phyloP scores from a whole-genome alignment of 2,797 vertebrate species.

The Lophius americanus region DNA sequence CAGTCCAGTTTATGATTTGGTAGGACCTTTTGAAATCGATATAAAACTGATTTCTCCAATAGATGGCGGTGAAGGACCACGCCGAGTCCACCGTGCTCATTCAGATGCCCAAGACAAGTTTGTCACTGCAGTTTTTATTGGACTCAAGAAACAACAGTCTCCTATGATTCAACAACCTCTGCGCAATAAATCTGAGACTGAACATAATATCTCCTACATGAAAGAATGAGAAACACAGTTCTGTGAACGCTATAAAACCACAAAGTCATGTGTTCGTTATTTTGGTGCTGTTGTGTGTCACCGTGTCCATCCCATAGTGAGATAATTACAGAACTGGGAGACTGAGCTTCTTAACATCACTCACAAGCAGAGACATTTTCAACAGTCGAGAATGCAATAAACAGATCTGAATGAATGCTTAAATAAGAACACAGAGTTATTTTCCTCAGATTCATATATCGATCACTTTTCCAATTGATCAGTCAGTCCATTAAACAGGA shows the following conservation, averaged over 20 bases:
- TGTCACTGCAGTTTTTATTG: conserved; percentile 84
- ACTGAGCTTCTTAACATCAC: conserved; percentile 6
- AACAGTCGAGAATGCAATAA: conserved; percentile 6
- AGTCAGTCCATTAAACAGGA: background rate
- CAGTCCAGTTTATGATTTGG: too few species aligned
- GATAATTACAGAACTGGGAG: conserved; percentile 21
- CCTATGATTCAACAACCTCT: conserved; percentile 64
- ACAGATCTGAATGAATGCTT: background rate
- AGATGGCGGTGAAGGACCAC: conserved; percentile 21
- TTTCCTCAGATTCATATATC: background rate
- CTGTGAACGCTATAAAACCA: conserved; percentile 36
- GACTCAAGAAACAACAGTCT: conserved; percentile 81
- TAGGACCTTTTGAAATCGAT: too few species aligned
- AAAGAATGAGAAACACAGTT: conserved; percentile 55
- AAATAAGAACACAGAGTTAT: background rate
- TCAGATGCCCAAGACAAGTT: too few species aligned
- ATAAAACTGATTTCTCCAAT: conserved; percentile 14
- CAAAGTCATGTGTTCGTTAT: conserved; percentile 19
- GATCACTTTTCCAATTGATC: background rate
- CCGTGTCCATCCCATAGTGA: background rate
- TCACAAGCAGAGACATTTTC: conserved; percentile 10
- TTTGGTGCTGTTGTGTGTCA: conserved; percentile 22
- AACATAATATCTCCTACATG: conserved; percentile 43
- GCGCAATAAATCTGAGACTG: conserved; percentile 43
- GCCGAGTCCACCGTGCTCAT: too few species aligned